phyloP scores from a whole-genome alignment of 2,113 vertebrate species.

The Istiophorus platypterus region DNA sequence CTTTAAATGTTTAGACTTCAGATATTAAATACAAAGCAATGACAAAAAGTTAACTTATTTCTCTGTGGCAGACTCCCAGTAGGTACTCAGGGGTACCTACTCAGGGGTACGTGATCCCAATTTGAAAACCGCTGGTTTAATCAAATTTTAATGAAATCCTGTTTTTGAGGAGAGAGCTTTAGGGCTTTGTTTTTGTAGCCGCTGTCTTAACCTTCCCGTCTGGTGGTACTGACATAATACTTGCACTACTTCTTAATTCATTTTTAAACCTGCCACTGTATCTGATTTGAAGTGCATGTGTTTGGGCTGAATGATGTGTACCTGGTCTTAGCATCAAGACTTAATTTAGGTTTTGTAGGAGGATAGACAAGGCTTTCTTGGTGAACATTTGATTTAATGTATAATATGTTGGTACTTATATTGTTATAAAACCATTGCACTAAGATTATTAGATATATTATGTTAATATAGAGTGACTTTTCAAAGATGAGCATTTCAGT shows the following conservation, averaged over 20 bases:
- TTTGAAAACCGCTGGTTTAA: constrained; percentile 31
- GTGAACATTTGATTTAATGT: neutral
- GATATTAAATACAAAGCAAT: constrained; percentile 30
- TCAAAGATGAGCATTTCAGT: neutral
- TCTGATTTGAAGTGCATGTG: constrained; percentile 64
- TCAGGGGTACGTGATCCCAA: constrained; percentile 26
- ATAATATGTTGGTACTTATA: neutral
- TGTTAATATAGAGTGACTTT: neutral
- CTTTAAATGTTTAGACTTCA: neutral
- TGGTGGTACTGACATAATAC: constrained; percentile 30
- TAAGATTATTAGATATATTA: neutral
- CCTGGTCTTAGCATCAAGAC: constrained; percentile 23
- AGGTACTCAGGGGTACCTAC: neutral
- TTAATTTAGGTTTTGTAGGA: constrained; percentile 28
- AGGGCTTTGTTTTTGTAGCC: constrained; percentile 56
- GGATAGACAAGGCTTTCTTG: neutral
- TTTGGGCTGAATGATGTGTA: constrained; percentile 49
- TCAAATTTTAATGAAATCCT: constrained; percentile 49
- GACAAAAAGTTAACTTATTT: neutral
- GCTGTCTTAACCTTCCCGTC: constrained; percentile 40
- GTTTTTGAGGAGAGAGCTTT: constrained; percentile 47
- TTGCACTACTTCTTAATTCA: constrained; percentile 44
- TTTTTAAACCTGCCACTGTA: constrained; percentile 45
- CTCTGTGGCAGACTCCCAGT: constrained; percentile 23
- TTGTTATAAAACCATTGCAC: neutral